phyloP scores from a whole-genome alignment of 1,140 invertebrate species.

The Drosophila yakuba region DNA sequence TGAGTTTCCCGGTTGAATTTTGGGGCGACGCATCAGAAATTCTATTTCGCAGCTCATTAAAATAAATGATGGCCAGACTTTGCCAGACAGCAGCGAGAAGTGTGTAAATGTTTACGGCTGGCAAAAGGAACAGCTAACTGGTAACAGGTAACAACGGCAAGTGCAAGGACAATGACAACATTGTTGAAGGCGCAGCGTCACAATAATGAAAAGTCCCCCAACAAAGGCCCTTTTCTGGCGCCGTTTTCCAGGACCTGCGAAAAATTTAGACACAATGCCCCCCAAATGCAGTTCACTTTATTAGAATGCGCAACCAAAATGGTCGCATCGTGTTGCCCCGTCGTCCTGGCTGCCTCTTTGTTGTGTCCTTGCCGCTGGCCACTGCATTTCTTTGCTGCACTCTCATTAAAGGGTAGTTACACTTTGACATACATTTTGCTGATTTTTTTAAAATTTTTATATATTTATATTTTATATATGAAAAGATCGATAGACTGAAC shows the following conservation, averaged over 20 bases:
- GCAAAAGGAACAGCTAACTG: slow-evolving; percentile 10
- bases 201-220: slow-evolving; percentile 65
- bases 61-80: slow-evolving; percentile 75
- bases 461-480: too few relatives aligned
- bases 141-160: slow-evolving; percentile 18
- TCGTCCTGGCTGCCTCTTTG: slow-evolving; percentile 4
- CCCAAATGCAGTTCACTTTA: slow-evolving; percentile 73
- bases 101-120: slow-evolving; percentile 59
- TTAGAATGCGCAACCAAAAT: slow-evolving; percentile 72
- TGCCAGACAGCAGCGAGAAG: slow-evolving; percentile 29
- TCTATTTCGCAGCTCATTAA: slow-evolving; percentile 80
- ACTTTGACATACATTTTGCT: neutral
- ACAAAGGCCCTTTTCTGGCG: slow-evolving; percentile 44
- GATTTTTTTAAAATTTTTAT: too few relatives aligned
- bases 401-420: neutral
- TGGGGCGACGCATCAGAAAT: slow-evolving; percentile 52
- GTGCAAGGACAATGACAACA: slow-evolving; percentile 68
- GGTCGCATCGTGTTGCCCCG: slow-evolving; percentile 37
- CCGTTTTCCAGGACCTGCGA: slow-evolving; percentile 1
- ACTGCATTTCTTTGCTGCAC: slow-evolving; percentile 2
- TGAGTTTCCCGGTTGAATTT: neutral
- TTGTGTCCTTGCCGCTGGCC: slow-evolving; percentile 66
- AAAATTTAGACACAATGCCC: slow-evolving; percentile 64
- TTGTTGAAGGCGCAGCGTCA: slow-evolving; percentile 43
- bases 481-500: too few relatives aligned